Evolutionary conservation across 1,140 invertebrate species (phyloP).

Genomic region (Rhizoglyphus robini): DNA sequence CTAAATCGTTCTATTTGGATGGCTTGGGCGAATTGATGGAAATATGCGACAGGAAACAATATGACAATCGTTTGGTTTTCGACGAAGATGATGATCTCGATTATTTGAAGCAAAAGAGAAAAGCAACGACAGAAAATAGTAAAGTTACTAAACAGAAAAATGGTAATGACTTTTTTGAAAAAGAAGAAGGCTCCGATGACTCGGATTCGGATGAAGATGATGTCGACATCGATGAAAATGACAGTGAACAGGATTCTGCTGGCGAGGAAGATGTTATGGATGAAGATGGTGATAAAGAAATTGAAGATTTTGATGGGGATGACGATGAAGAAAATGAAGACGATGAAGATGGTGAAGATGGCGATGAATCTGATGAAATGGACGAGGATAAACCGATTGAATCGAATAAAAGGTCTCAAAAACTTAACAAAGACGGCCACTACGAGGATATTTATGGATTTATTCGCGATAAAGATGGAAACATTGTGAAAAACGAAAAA

Average conservation of each 20-base stretch:
- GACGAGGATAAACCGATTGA: conserved; percentile 10
- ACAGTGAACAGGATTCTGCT: background rate
- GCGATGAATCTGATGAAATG: background rate
- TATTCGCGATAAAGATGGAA: conserved; percentile 18
- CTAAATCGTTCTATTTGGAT: conserved; percentile 22
- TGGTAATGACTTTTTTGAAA: background rate
- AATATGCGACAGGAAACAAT: conserved; percentile 14
- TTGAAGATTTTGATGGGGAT: background rate
- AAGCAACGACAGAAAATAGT: background rate
- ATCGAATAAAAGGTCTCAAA: conserved; percentile 8
- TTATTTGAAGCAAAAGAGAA: background rate
- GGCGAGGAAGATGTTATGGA: conserved; percentile 6
- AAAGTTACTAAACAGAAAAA: background rate
- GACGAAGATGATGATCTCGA: background rate
- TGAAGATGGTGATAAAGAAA: conserved; percentile 7
- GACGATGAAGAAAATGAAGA: background rate
- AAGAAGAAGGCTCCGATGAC: background rate
- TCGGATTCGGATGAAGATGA: background rate
- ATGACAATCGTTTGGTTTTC: background rate
- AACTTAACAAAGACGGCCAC: background rate
- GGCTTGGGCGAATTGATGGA: conserved; percentile 21
- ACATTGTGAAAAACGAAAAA: conserved; percentile 13
- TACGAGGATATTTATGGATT: conserved; percentile 20
- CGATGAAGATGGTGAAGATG: conserved; percentile 12
- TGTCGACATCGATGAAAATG: conserved; percentile 8